Evolutionary conservation across 2,888 invertebrate species (phyloP), one percentile per base, ranked within the genome.

Genomic region (Unio delphinus): DNA sequence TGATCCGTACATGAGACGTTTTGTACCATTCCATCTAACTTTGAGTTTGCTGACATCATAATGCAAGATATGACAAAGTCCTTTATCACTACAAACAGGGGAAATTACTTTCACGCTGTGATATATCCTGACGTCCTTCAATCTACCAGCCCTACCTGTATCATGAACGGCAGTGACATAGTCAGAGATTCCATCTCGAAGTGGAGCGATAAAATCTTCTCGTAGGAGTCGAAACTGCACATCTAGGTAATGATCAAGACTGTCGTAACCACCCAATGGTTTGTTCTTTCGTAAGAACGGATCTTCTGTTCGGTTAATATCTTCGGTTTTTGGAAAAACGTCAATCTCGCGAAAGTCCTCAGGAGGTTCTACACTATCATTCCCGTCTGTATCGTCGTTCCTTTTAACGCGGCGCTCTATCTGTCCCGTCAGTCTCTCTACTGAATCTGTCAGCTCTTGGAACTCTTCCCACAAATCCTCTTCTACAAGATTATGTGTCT

Each of bases 141-240:
- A 55, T 63, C 71, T 65, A 57, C 66, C 34, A 23, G 63, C 68
- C 55, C 58, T 65, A 30, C 67, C 63, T 30, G 55, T 69, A 28
- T 72, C 70, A 63, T 70, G 59, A 6, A 70, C 64, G 15, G 68
- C 75, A 56, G 72, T 61, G 74, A 91, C 85, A 81, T 92, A 93
- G 84, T 92, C 91, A 77, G 87, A 87, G 86, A 95, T 92, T 74
- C 94, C 94, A 82, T 94, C 92, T 59, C 95, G 90, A 54, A 96
- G 87, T 0, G 96, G 95, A 23, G 92, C 91, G 56, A 95, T 92
- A 85, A 94, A 95, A 89, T 96, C 96, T 90, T 96, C 95, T 54
- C 95, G 90, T 61, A 96, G 86, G 55, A 96, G 91, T 45, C 94
- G 92, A 84, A 95, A 95, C 81, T 96, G 96, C 4, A 86, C 91